Percentiles rank a stretch among this genome's conserved stretches.
Evolutionary conservation across 2,113 vertebrate species (phyloP).

Genomic region (Rhynchopsitta pachyrhyncha): DNA sequence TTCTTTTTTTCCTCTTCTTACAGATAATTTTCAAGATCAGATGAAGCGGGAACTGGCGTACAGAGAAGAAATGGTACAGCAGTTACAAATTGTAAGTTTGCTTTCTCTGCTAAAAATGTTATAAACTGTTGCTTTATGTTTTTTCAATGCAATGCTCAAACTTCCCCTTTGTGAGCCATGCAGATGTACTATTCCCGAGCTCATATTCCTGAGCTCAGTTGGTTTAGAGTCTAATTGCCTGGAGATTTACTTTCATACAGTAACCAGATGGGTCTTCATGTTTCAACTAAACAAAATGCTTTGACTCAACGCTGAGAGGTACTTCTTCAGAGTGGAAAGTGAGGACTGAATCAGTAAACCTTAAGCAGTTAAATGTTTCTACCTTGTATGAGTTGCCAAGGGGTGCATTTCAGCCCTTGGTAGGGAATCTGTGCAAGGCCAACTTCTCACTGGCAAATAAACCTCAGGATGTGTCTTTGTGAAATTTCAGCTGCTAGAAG

Average conservation of each 20-base stretch:
- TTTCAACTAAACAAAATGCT: constrained; percentile 49
- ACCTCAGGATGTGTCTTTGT: neutral
- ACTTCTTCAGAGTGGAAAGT: neutral
- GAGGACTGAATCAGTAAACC: neutral
- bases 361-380: neutral
- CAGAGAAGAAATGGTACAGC: constrained; percentile 98
- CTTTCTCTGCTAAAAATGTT: neutral
- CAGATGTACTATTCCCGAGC: neutral
- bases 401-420: neutral
- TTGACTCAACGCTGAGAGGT: constrained; percentile 35
- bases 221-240: constrained; percentile 70
- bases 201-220: constrained; percentile 1
- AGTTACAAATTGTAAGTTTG: constrained; percentile 92
- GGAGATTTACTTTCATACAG: constrained; percentile 72
- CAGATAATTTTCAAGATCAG: constrained; percentile 98
- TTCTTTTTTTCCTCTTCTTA: neutral
- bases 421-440: neutral
- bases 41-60: constrained; percentile 98
- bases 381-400: neutral
- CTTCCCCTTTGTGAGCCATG: neutral
- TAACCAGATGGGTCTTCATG: constrained; percentile 71
- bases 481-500: neutral
- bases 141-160: neutral
- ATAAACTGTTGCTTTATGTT: neutral
- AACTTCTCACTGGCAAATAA: neutral